phyloP scores from a whole-genome alignment of 2,888 invertebrate genomes.

The Caenorhabditis sp. region DNA sequence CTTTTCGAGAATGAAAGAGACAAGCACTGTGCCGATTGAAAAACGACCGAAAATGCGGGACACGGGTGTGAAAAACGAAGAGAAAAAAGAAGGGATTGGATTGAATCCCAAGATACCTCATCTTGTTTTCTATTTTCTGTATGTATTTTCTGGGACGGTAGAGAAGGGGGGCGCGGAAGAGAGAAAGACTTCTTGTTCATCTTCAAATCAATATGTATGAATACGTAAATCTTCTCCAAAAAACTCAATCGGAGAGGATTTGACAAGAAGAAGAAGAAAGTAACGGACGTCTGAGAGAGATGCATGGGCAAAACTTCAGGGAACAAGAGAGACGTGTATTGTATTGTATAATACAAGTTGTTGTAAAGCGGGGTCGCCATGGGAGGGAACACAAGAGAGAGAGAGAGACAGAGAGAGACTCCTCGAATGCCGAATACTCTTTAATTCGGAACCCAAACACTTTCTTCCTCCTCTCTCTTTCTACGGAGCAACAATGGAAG shows the following conservation, averaged over 20 bases:
- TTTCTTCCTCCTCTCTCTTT: conserved; percentile 11
- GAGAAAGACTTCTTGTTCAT: conserved; percentile 11
- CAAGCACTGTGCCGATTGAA: conserved; percentile 55
- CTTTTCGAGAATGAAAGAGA: conserved; percentile 18
- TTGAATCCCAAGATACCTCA: conserved; percentile 56
- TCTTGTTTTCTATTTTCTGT: conserved; percentile 42
- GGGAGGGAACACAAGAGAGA: conserved; percentile 13
- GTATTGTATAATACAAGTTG: conserved; percentile 55
- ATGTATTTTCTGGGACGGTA: conserved; percentile 47
- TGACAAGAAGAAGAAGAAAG: conserved; percentile 18
- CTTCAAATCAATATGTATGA: conserved; percentile 47
- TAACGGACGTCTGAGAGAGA: conserved; percentile 32
- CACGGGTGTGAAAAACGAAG: conserved; percentile 17
- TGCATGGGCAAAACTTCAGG: conserved; percentile 39
- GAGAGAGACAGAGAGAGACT: conserved; percentile 7
- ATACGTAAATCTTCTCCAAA: conserved; percentile 6
- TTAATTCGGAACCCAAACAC: conserved; percentile 63
- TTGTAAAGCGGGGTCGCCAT: conserved; percentile 48
- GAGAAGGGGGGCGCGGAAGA: not conserved
- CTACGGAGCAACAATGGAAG: conserved; percentile 41
- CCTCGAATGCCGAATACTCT: conserved; percentile 49
- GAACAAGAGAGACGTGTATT: conserved; percentile 24
- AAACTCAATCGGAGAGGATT: conserved; percentile 20
- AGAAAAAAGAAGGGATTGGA: conserved; percentile 31
- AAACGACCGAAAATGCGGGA: conserved; percentile 47